Percentiles rank a stretch among this genome's conserved stretches.
phyloP scores from a whole-genome alignment of 2,797 vertebrate genomes.

The Cossypha polioptera region DNA sequence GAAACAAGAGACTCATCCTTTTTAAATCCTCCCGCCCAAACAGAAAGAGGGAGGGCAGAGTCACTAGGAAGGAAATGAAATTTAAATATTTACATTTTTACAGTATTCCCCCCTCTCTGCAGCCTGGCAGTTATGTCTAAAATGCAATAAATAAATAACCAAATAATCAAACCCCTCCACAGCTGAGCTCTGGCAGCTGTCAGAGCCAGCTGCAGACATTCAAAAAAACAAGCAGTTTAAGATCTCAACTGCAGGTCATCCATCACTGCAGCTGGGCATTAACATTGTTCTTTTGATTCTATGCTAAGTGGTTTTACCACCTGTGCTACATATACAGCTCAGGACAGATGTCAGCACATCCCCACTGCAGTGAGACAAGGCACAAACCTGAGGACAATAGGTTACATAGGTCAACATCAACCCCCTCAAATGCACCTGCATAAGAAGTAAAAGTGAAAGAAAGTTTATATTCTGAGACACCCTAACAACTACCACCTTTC shows the following conservation, averaged over 20 bases:
- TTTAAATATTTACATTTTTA: background rate
- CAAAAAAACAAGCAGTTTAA: background rate
- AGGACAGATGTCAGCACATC: background rate
- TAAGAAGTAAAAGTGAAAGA: background rate
- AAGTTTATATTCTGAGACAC: background rate
- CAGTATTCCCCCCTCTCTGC: background rate
- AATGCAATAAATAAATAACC: background rate
- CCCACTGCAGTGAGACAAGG: background rate
- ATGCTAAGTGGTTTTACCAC: background rate
- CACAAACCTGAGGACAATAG: background rate
- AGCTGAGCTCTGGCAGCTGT: background rate
- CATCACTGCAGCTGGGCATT: background rate
- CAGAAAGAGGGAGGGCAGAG: background rate
- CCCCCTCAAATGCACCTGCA: rapidly evolving
- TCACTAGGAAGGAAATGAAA: background rate
- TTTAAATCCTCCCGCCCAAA: background rate
- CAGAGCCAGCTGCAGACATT: background rate
- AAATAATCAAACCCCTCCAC: background rate
- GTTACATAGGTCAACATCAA: background rate
- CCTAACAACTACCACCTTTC: background rate
- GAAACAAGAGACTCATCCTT: background rate
- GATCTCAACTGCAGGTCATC: background rate
- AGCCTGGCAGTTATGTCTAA: background rate
- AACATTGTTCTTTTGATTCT: background rate
- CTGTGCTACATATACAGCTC: rapidly evolving